Base-by-base conservation (phyloP, 2,797 vertebrate species). In the Caiman crocodilus region DNA sequence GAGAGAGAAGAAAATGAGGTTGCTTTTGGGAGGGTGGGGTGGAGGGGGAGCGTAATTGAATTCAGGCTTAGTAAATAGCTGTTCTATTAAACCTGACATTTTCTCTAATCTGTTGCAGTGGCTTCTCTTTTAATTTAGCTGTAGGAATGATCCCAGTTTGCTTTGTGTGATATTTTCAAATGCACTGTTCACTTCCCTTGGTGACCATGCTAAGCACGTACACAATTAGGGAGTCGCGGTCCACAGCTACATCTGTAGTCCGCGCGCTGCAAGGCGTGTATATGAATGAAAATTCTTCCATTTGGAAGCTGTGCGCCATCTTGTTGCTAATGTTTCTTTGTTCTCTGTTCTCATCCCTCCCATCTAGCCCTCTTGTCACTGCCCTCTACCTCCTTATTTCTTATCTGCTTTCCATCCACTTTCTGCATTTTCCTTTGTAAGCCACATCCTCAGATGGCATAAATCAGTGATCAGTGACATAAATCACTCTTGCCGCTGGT, bases 51-150 rank as follows among this genome's bases (percentile, higher is more conserved):
- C 35, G 42, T 87, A 92, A 93, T 59, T 59, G 77, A 93, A 96
- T 96, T 96, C 80, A 75, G 85, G 30, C 67, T 88, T 82, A 26
- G 84, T 78, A n/a, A 93, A 86, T 32, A 87, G 65, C 32, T 85
- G 23, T 28, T 82, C 82, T 83, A 75, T 94, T 92, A 95, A 91
- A 96, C 77, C 65, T 94, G 87, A 76, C 5, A 16, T 82, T 80
- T 92, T 87, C 30, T 95, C 81, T 95, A 67, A 82, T 83, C 76
- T 67, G 89, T 63, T 92, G 76, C 50, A 55, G 28, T 59, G 79
- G 85, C 50, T 35, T 59, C 71, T 92, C 71, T 91, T 82, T 74
- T 32, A 32, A 92, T 73, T 73, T 67, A 42, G 75, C 84, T 87
- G 23, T 69, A 91, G 87, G 94, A 91, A 83, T 92, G 92, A 95